Evolutionary conservation across 2,888 invertebrate genomes (phyloP).

Genomic region (Hypolimnas misippus): DNA sequence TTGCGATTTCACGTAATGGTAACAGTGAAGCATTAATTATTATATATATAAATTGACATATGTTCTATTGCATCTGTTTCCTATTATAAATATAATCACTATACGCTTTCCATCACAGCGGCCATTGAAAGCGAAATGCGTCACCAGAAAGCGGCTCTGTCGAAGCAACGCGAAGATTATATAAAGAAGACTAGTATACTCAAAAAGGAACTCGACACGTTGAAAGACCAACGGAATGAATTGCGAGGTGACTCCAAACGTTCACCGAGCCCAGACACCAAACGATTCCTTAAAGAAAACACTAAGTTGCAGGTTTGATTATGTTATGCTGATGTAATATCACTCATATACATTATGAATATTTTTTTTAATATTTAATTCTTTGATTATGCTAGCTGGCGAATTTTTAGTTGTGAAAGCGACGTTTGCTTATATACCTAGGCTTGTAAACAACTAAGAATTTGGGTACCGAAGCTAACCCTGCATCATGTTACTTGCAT

Average conservation of each 20-base stretch:
- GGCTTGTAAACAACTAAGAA: constrained; percentile 47
- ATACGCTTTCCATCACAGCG: constrained; percentile 58
- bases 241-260: constrained; percentile 87
- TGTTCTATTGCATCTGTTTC: constrained; percentile 47
- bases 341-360: background rate
- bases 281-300: constrained; percentile 92
- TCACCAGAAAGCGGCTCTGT: constrained; percentile 91
- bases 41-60: background rate
- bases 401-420: constrained; percentile 48
- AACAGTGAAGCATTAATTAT: constrained; percentile 26
- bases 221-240: constrained; percentile 91
- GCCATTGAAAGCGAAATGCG: constrained; percentile 92
- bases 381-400: constrained; percentile 40
- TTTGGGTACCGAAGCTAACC: constrained; percentile 34
- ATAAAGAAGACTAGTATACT: constrained; percentile 89
- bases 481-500: constrained; percentile 48
- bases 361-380: constrained; percentile 2
- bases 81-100: constrained; percentile 15
- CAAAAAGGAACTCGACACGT: constrained; percentile 90
- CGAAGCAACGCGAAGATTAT: constrained; percentile 92
- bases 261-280: constrained; percentile 90
- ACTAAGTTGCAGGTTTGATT: constrained; percentile 90
- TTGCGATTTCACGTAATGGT: constrained; percentile 3
- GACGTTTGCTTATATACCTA: constrained; percentile 38
- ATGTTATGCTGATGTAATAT: background rate